Base-by-base conservation (phyloP, 2,888 invertebrate genomes). In the Apotomis betuletana region DNA sequence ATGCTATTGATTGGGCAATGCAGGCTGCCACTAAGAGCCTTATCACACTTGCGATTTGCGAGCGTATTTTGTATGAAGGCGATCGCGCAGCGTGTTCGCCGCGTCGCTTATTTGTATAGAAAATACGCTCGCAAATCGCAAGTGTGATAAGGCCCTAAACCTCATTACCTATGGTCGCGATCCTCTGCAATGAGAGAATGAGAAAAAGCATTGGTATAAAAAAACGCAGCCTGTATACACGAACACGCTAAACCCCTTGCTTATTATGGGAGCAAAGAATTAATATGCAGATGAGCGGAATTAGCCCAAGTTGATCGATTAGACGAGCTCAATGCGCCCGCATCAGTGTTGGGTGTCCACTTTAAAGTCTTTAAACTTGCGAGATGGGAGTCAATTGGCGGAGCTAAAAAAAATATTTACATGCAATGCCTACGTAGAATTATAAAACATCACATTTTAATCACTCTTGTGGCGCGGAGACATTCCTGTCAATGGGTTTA, bases 271-370 rank as follows among this genome's bases (percentile, higher is more conserved):
- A 74, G 78, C 70, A 65, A 64, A 74, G 79, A 88, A 90, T 88
- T 89, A 88, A 87, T 87, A 92, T 91, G 92, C 89, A 92, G 85
- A 91, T 91, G 86, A 90, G 87, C 77, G 78, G 82, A 87, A 89
- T 89, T 88, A 86, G 82, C 82, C 85, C 84, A 84, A 83, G 86
- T 90, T 90, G 92, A 92, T 92, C 83, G 91, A 91, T 90, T 83
- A 81, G 83, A 75, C 79, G 77, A 75, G 74, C 73, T 74, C 86
- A 92, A 90, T 91, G 75, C 60, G 75, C 92, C 92, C 92, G 92
- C 90, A 92, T 92, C 74, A 58, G 75, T 75, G 79, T 82, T 79
- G 68, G 78, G 76, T 84, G 79, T 77, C 82, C 79, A 81, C 78
- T 81, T 82, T 78, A 77, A 77, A 74, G 15, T 69, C 78, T 81